A percentile compares a stretch with the other conserved stretches of the same genome.
These are phyloP conservation scores for Gobius niger DNA, from an alignment of 2,113 vertebrate species.

Conservation along the genomic window DNA sequence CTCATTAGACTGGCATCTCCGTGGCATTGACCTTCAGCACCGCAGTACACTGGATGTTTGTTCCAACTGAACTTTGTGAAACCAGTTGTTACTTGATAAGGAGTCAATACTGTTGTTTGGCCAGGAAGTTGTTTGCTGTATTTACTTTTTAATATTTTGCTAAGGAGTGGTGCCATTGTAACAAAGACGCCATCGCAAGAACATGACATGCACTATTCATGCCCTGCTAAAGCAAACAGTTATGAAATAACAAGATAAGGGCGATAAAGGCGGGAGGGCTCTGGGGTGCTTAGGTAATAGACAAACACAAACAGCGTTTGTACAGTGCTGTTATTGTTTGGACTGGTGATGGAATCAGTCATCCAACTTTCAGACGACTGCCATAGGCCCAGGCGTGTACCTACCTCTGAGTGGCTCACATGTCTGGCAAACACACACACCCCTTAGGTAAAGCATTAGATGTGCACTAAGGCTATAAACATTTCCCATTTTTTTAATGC, in stretches of 20 bases:
- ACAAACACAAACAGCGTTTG: slow-evolving; percentile 81
- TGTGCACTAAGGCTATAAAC: slow-evolving; percentile 35
- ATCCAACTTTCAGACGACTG: slow-evolving; percentile 59
- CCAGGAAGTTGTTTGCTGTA: slow-evolving; percentile 77
- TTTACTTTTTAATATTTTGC: slow-evolving; percentile 76
- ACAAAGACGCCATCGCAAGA: slow-evolving; percentile 71
- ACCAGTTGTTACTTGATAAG: slow-evolving; percentile 37
- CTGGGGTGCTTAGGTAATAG: slow-evolving; percentile 74
- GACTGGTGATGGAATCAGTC: slow-evolving; percentile 72
- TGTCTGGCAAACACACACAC: slow-evolving; percentile 67
- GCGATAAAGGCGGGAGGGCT: slow-evolving; percentile 61
- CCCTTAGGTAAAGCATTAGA: slow-evolving; percentile 66
- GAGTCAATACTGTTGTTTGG: slow-evolving; percentile 71
- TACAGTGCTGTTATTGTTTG: slow-evolving; percentile 83
- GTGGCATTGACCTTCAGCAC: slow-evolving; percentile 37
- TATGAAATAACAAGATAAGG: slow-evolving; percentile 81
- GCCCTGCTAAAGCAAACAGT: slow-evolving; percentile 76
- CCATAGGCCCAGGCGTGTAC: slow-evolving; percentile 68
- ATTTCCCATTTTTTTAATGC: slow-evolving; percentile 32
- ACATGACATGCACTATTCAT: slow-evolving; percentile 74
- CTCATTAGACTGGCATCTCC: slow-evolving; percentile 38
- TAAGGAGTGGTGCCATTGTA: slow-evolving; percentile 69
- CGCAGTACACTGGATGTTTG: slow-evolving; percentile 56
- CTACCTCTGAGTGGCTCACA: slow-evolving; percentile 49
- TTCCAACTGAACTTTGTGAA: slow-evolving; percentile 60